A percentile compares a stretch with the other conserved stretches of the same genome.
phyloP scores from a whole-genome alignment of 2,113 vertebrate species.

The Terrapene triunguis region DNA sequence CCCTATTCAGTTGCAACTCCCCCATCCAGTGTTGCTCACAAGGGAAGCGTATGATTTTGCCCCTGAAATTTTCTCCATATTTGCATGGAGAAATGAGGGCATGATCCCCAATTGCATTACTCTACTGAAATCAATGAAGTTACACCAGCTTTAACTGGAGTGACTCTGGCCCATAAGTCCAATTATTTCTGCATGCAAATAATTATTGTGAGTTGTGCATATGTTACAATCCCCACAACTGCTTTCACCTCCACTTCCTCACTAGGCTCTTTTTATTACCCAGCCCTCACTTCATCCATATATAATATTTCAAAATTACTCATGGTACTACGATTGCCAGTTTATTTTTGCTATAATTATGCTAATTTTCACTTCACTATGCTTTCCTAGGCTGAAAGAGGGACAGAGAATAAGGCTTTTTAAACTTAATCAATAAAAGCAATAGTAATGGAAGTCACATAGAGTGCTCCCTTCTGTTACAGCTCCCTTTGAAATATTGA shows the following conservation, averaged over 20 bases:
- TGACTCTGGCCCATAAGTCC: background rate
- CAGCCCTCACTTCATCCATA: background rate
- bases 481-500: constrained; percentile 64
- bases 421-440: constrained; percentile 49
- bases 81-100: too few relatives aligned
- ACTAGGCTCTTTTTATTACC: background rate
- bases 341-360: background rate
- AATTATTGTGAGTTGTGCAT: background rate
- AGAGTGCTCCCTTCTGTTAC: background rate
- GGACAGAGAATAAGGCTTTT: constrained; percentile 1
- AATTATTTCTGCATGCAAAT: background rate
- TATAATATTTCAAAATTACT: background rate
- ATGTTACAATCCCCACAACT: background rate
- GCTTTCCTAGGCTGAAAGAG: background rate
- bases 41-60: background rate
- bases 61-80: background rate
- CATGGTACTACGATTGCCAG: background rate
- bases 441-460: background rate
- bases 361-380: background rate
- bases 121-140: background rate
- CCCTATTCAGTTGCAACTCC: background rate
- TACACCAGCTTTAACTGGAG: background rate
- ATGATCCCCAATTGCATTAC: background rate
- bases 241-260: background rate
- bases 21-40: background rate